These are phyloP conservation scores for Oreochromis niloticus DNA, from an alignment of 2,113 vertebrate genomes.

Conservation along the genomic window DNA sequence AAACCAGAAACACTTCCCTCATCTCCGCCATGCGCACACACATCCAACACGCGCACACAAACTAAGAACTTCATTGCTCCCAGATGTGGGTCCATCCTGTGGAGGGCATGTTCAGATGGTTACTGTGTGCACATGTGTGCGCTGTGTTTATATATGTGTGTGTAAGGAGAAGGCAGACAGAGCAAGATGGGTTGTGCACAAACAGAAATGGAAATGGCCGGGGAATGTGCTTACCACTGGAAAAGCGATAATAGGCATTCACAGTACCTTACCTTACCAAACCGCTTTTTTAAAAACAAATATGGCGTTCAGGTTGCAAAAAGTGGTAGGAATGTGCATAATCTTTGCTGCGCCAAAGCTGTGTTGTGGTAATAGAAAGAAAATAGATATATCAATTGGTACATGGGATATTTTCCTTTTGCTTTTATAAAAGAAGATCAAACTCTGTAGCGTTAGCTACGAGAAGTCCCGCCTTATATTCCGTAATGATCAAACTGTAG, in stretches of 20 bases:
- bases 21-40: slow-evolving; percentile 9
- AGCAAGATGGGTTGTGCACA: background rate
- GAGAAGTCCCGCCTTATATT: background rate
- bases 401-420: background rate
- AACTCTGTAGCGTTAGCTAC: background rate
- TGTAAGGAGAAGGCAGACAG: background rate
- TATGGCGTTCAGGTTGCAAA: background rate
- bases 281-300: background rate
- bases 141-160: background rate
- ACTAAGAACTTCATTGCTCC: slow-evolving; percentile 59
- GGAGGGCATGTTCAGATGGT: slow-evolving; percentile 13
- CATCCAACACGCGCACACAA: background rate
- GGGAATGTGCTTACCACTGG: background rate
- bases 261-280: background rate
- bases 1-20: slow-evolving; percentile 50
- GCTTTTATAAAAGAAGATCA: background rate
- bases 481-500: background rate
- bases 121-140: slow-evolving; percentile 1
- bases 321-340: background rate
- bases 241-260: slow-evolving; percentile 24
- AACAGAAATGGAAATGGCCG: background rate
- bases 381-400: background rate
- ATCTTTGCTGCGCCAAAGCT: background rate
- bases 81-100: slow-evolving; percentile 69
- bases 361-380: background rate